These are phyloP conservation scores for Anser brachyrhynchus DNA, from an alignment of 2,113 vertebrate species.

Conservation along the genomic window DNA sequence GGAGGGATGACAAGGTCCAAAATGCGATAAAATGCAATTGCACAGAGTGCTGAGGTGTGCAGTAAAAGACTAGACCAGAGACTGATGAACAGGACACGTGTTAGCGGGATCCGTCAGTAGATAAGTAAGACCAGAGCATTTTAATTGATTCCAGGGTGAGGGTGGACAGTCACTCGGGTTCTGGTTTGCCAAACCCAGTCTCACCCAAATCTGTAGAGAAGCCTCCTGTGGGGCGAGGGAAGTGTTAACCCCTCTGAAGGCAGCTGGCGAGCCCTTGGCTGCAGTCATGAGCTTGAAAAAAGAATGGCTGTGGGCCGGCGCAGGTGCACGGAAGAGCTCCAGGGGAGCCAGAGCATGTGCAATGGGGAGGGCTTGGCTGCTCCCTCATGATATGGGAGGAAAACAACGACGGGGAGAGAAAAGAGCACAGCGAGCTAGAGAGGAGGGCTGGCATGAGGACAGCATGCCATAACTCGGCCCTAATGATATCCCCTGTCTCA, in stretches of 20 bases:
- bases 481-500: background rate
- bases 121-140: background rate
- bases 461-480: background rate
- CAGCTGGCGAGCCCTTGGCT: background rate
- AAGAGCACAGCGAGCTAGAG: background rate
- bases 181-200: background rate
- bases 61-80: background rate
- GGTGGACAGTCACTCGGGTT: rapidly evolving
- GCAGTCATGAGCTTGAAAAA: background rate
- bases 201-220: background rate
- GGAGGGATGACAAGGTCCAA: background rate
- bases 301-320: background rate
- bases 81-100: background rate
- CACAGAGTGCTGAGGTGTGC: background rate
- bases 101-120: background rate
- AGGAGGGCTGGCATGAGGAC: background rate
- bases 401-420: slow-evolving; percentile 5
- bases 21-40: background rate
- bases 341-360: background rate
- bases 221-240: background rate
- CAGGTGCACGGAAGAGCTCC: slow-evolving; percentile 50
- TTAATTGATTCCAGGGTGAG: background rate
- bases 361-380: background rate
- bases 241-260: background rate
- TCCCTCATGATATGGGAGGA: background rate